phyloP scores from a whole-genome alignment of 2,797 vertebrate genomes.

The Molossus molossus region DNA sequence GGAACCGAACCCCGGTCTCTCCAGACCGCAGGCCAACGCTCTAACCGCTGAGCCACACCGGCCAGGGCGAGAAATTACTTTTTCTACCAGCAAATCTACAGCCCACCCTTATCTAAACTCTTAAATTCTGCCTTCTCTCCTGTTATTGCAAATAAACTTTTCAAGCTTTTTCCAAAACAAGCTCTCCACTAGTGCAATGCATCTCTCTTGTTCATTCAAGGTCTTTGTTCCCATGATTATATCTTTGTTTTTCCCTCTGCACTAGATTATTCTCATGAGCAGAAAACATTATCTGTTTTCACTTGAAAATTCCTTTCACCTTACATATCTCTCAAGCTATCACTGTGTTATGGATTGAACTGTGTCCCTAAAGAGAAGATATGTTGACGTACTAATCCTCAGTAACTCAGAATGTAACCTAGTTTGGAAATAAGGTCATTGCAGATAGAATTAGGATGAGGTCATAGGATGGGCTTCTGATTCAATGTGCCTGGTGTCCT shows the following conservation, averaged over 20 bases:
- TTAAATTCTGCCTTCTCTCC: not conserved
- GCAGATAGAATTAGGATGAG: not conserved
- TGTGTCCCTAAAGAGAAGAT: not conserved
- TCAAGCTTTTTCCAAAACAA: not conserved
- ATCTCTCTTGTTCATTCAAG: not conserved
- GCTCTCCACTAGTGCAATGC: not conserved
- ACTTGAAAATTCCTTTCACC: not conserved
- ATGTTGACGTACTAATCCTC: not conserved
- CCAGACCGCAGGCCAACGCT: too few species aligned
- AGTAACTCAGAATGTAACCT: not conserved
- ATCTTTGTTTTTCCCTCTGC: not conserved
- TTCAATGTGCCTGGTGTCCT: not conserved
- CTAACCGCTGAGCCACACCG: too few species aligned
- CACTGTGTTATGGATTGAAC: not conserved
- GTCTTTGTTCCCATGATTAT: not conserved
- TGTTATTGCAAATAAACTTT: not conserved
- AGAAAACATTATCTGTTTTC: not conserved
- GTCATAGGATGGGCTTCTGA: not conserved
- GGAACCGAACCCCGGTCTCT: too few species aligned
- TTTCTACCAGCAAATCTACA: not conserved
- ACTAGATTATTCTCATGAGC: not conserved
- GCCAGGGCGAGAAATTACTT: slow-evolving; percentile 29
- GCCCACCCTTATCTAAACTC: slow-evolving; percentile 23
- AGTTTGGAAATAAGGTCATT: not conserved
- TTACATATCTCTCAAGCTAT: not conserved